Conservation (phyloP, 2,888 invertebrate species). For the Oligia strigilis region DNA sequence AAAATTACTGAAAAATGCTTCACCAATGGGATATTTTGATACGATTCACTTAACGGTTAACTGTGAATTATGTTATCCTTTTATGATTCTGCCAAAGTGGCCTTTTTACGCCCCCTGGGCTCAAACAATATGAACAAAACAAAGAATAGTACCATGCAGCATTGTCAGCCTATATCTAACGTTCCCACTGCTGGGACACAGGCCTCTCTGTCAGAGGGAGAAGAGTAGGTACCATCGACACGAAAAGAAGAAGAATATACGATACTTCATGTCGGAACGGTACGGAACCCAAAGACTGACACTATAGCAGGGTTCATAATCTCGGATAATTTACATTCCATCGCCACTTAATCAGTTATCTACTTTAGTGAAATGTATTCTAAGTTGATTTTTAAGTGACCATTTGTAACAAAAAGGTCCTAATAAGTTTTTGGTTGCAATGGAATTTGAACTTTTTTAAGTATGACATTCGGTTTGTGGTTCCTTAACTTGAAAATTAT, state of each 20-base stretch:
- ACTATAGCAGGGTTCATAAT: too few relatives aligned
- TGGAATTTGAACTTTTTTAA: neutral
- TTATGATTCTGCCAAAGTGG: too few relatives aligned
- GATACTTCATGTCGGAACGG: too few relatives aligned
- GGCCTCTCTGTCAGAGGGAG: neutral
- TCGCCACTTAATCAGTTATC: neutral
- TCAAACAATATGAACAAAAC: neutral
- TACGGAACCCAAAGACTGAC: slow-evolving; percentile 1
- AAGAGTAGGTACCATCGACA: neutral
- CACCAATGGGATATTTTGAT: too few relatives aligned
- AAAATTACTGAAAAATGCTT: too few relatives aligned
- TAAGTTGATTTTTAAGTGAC: neutral
- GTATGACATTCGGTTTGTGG: neutral
- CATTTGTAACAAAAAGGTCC: too few relatives aligned
- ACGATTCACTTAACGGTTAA: too few relatives aligned
- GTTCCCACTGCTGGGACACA: neutral
- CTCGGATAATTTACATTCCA: neutral
- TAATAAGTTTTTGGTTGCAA: neutral
- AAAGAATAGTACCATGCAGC: neutral
- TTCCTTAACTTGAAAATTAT: neutral
- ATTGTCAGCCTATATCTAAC: neutral
- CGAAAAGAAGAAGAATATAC: neutral
- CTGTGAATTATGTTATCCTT: too few relatives aligned
- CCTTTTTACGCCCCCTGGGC: too few relatives aligned
- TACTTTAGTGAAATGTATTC: neutral